Conservation (phyloP, 2,888 invertebrate species). For the Tromatobia lineatoria region DNA sequence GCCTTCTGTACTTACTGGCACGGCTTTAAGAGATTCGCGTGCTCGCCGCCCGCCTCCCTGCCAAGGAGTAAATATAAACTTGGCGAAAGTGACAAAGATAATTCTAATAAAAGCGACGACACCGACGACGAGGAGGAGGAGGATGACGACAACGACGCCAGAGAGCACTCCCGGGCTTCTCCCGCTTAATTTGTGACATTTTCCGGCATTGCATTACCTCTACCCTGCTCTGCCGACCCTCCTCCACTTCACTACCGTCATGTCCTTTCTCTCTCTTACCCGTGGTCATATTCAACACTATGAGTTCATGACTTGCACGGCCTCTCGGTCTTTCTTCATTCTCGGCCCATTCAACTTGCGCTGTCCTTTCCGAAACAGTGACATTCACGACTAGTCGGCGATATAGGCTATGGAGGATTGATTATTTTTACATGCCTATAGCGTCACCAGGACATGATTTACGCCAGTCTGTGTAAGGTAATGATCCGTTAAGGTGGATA, state of each 20-base stretch:
- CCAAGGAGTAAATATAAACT: slow-evolving; percentile 85
- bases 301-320: slow-evolving; percentile 30
- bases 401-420: neutral
- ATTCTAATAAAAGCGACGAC: slow-evolving; percentile 85
- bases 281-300: neutral
- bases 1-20: slow-evolving; percentile 66
- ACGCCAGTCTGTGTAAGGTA: neutral
- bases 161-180: slow-evolving; percentile 81
- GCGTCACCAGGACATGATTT: neutral
- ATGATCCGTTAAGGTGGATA: neutral
- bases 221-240: slow-evolving; percentile 37
- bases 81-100: slow-evolving; percentile 85
- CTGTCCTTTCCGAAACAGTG: slow-evolving; percentile 41
- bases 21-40: slow-evolving; percentile 83
- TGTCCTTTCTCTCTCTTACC: slow-evolving; percentile 28
- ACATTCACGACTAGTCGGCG: slow-evolving; percentile 18
- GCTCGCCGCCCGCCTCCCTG: slow-evolving; percentile 39
- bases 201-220: slow-evolving; percentile 83
- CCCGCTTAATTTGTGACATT: slow-evolving; percentile 85
- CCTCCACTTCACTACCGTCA: slow-evolving; percentile 5
- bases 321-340: slow-evolving; percentile 56
- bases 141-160: slow-evolving; percentile 76
- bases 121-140: slow-evolving; percentile 67
- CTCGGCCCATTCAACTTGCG: slow-evolving; percentile 38
- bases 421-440: neutral